Base-by-base conservation (phyloP, 2,113 vertebrate genomes). In the Calidris pygmaea region DNA sequence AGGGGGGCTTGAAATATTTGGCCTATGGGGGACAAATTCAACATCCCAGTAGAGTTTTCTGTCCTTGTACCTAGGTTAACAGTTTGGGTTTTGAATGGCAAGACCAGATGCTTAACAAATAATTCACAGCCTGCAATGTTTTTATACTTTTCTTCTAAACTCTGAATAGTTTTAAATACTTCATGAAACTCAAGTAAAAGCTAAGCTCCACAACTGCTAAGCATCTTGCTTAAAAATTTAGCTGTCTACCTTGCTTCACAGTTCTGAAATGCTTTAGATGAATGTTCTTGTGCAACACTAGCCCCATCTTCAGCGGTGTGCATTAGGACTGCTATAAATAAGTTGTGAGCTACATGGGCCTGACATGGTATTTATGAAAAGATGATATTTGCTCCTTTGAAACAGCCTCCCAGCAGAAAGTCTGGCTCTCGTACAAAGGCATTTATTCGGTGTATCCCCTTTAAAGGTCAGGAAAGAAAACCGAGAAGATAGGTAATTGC, bases 391-490 rank as follows among this genome's bases (percentile, higher is more conserved):
- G n/a, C 32, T 89, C n/a, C 88, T 96, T 95, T 95, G 90, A 96
- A 96, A 89, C 9, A 95, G 60, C 73, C 67, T 96, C 90, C 82
- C 76, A 67, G 75, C 67, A 87, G 86, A 94, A 87, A 66, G 70
- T 39, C 76, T 94, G 86, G 71, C 87, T 8, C 52, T 88, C 1
- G 9, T 53, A 91, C 84, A 93, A 95, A 94, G 56, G 55, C 60
- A 73, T 92, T 93, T 94, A 66, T 78, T 94, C 1, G 0, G 84
- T 71, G 84, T 74, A 90, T 94, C 86, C 91, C 91, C 86, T 96
- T 96, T 95, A 97, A 97, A 97, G 95, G 95, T 95, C 93, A 95
- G 80, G 90, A 93, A 92, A 94, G 95, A 94, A 96, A 97, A 53
- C 75, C 62, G 77, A 95, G 94, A 91, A 85, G 95, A 90, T 77